Conservation (phyloP, 2,797 vertebrate genomes). For the Australoheros facetus region DNA sequence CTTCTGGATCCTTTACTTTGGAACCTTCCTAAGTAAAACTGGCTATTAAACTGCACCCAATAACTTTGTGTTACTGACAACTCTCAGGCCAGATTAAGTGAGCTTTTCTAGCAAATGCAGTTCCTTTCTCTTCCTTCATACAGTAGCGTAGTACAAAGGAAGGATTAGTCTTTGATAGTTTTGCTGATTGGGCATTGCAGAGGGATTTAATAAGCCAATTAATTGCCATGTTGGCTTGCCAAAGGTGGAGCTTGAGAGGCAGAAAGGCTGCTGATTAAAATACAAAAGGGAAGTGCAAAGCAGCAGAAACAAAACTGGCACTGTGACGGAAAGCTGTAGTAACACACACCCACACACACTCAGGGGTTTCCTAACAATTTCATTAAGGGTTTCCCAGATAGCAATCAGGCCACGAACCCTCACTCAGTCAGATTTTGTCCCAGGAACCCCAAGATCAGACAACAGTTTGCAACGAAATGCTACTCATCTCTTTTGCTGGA, state of each 20-base stretch:
- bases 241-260: slow-evolving; percentile 67
- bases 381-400: slow-evolving; percentile 17
- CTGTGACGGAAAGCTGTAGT: slow-evolving; percentile 39
- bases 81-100: slow-evolving; percentile 53
- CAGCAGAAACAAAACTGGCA: slow-evolving; percentile 49
- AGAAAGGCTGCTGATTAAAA: slow-evolving; percentile 65
- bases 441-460: slow-evolving; percentile 1
- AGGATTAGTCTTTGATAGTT: slow-evolving; percentile 78
- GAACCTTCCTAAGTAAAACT: not conserved
- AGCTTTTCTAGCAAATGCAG: slow-evolving; percentile 29
- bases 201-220: slow-evolving; percentile 80
- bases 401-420: slow-evolving; percentile 3
- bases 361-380: slow-evolving; percentile 41
- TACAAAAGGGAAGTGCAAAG: slow-evolving; percentile 60
- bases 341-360: slow-evolving; percentile 11
- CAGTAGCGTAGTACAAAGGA: slow-evolving; percentile 61
- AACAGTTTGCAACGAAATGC: slow-evolving; percentile 9
- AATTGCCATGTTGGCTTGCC: slow-evolving; percentile 74
- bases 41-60: not conserved
- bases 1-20: not conserved
- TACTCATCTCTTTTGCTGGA: slow-evolving; percentile 10
- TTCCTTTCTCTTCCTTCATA: slow-evolving; percentile 23
- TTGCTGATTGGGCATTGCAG: slow-evolving; percentile 75
- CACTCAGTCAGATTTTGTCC: not conserved
- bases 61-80: slow-evolving; percentile 41